These are phyloP conservation scores for Tenualosa ilisha DNA, from an alignment of 2,797 vertebrate species.

Conservation along the genomic window DNA sequence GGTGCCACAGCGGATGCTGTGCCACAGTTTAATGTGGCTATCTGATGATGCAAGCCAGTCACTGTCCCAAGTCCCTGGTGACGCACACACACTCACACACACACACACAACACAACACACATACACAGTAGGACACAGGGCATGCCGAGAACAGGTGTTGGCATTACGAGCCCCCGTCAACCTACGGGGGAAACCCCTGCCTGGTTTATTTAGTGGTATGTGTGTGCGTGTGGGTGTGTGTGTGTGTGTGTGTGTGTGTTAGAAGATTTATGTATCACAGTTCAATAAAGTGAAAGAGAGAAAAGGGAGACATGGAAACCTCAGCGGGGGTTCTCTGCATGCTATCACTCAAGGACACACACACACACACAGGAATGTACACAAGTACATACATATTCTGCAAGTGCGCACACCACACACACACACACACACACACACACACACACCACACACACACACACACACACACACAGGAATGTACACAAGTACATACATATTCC, in stretches of 20 bases:
- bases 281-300: not conserved
- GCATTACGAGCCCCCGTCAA: not conserved
- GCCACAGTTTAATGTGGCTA: not conserved
- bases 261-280: not conserved
- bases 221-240: not conserved
- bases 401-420: not conserved
- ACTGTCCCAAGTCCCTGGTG: not conserved
- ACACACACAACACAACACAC: not conserved
- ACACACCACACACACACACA: not conserved
- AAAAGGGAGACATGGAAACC: not conserved
- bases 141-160: conserved; percentile 21
- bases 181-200: not conserved
- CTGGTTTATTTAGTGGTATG: not conserved
- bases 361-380: not conserved
- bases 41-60: not conserved
- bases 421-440: conserved; percentile 1
- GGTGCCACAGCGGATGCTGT: not conserved
- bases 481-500: too few relatives aligned
- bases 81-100: not conserved
- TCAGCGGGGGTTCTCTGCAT: not conserved
- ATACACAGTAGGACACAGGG: not conserved
- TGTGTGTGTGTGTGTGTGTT: not conserved
- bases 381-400: too few relatives aligned
- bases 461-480: not conserved
- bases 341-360: not conserved